A percentile compares a stretch with the other conserved stretches of the same genome.
Evolutionary conservation across 2,888 invertebrate genomes (phyloP).

Genomic region (Pachliopta kotzebuea): DNA sequence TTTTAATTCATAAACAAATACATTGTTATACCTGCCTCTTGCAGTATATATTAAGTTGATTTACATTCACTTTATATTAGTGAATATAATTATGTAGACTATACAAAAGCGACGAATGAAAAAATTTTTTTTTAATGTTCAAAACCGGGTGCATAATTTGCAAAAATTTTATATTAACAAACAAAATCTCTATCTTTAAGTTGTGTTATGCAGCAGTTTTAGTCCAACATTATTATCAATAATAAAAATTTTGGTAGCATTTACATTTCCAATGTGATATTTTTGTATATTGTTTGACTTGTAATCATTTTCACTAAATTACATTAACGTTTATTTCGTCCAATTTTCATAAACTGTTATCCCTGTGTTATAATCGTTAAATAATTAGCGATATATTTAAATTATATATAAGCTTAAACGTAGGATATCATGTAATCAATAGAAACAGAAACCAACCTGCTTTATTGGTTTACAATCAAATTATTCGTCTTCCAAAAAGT

Average conservation of each 20-base stretch:
- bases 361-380: slow-evolving; percentile 9
- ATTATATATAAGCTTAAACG: slow-evolving; percentile 6
- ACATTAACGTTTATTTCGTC: slow-evolving; percentile 3
- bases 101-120: too few species aligned
- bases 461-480: slow-evolving; percentile 18
- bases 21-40: background rate
- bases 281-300: slow-evolving; percentile 2
- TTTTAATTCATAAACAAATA: background rate
- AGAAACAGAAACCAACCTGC: background rate
- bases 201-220: background rate
- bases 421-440: slow-evolving; percentile 1
- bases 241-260: background rate
- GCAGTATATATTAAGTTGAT: background rate
- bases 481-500: slow-evolving; percentile 2
- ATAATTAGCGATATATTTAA: slow-evolving; percentile 1
- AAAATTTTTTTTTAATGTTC: too few species aligned
- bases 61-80: background rate
- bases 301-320: background rate
- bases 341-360: slow-evolving; percentile 6
- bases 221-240: background rate
- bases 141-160: too few species aligned
- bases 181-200: too few species aligned
- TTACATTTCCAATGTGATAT: background rate
- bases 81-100: background rate
- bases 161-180: too few species aligned